Evolutionary conservation across 2,888 invertebrate genomes (phyloP), one percentile per base, ranked within the genome.

Genomic region (Drosophila borborema): DNA sequence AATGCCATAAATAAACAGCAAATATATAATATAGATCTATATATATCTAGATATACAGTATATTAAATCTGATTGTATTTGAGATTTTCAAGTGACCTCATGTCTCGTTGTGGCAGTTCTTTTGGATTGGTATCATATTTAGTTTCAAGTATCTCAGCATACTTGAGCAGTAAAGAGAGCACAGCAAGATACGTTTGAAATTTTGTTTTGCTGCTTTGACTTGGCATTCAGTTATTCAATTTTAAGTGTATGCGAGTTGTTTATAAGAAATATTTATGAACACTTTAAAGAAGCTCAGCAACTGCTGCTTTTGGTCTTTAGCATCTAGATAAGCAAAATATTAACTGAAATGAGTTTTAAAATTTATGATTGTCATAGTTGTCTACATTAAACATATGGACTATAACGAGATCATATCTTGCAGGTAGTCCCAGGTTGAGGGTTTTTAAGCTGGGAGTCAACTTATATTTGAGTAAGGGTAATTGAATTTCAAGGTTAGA

Each of bases 1-100:
- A 58, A 14, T 28, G 34, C 53, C 43, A 61, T 18, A 60, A 64
- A 40, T 51, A 56, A 75, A 16, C 54, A 63, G 20, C 31, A 62
- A 28, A 48, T 53, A 66, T 53, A 63, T 12, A 14, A 53, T 12
- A 53, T 38, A 55, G 16, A n/a, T 41, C 10, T 28, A 55, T 7
- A 23, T 40, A 10, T 45, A 40, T 40, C 5, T 40, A n/a, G 36
- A 28, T 12, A 46, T 10, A 40, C 31, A 20, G 18, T 46, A 58
- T 46, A 40, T 67, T 36, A 41, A 36, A 43, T 59, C 48, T 41
- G 53, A 45, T 45, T 20, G 34, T 18, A 20, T 40, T 46, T 36
- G 36, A 36, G 59, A 36, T 49, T 71, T 48, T 71, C 28, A 59
- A 20, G 48, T 36, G 48, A 59, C 14, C 10, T n/a, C 28, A 23